Evolutionary conservation across 2,797 vertebrate species (phyloP), one percentile per base, ranked within the genome.

Genomic region (Zalophus californianus): DNA sequence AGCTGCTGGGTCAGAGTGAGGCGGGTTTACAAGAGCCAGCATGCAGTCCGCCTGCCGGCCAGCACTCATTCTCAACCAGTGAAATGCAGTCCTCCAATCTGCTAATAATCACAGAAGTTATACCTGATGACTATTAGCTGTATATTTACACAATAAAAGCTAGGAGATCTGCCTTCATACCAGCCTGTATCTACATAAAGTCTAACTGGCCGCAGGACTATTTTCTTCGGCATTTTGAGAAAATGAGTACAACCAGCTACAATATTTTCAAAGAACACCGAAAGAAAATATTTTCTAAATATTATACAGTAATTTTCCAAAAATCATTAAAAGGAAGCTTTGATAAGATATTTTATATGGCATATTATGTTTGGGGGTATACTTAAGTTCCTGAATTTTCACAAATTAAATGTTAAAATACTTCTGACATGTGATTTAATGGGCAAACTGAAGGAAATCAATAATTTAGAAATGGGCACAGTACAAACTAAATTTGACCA

Each of bases 321-420:
- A 66, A 85, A 77, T 75, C 29, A 29, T 86, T 89, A 95, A 96
- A 95, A 96, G 70, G 62, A 75, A 96, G 60, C 27, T 73, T 93
- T 54, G 25, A 20, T 70, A 92, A 73, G 62, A 7, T 52, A 91
- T 72, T 94, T 84, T 72, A 84, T 62, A 27, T 35, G 82, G 14
- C 25, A 84, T 35, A 27, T 62, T 79, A 21, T 14, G 13, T 11
- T 78, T 84, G 90, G 21, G 3, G n/a, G 44, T 73, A 82, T 62
- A 44, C 75, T 75, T 75, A 75, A 75, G 72, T 21, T 35, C 38
- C 41, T 91, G 44, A 78, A 93, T 64, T 93, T 86, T 94, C 25
- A 86, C 44, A 72, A 92, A 84, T 84, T 77, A 90, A 84, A 93
- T 87, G 48, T 60, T 85, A 93, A 95, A 87, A 85, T 77, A 73